Conservation (phyloP, 2,797 vertebrate species). For the Argya squamiceps region DNA sequence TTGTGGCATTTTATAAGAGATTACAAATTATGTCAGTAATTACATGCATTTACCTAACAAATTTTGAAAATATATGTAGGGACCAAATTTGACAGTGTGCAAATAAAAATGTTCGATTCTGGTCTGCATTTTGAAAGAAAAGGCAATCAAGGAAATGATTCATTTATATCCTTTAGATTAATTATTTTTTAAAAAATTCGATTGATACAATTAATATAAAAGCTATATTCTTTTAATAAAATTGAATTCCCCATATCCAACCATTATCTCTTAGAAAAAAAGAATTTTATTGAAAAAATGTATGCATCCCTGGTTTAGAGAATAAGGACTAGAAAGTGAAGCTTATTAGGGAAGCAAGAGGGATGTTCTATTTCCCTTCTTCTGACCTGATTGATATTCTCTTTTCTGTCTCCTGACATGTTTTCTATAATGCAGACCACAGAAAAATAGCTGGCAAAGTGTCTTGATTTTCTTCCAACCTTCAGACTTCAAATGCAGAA, state of each 20-base stretch:
- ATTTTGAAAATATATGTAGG: not conserved
- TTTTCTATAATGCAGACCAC: slow-evolving; percentile 10
- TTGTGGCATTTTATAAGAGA: not conserved
- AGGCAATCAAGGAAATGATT: not conserved
- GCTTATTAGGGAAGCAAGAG: not conserved
- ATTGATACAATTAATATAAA: not conserved
- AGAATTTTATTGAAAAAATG: not conserved
- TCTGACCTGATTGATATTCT: not conserved
- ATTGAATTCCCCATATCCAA: not conserved
- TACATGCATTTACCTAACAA: not conserved
- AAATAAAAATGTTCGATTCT: not conserved
- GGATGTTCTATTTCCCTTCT: not conserved
- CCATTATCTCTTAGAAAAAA: not conserved
- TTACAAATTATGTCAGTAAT: not conserved
- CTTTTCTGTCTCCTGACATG: not conserved
- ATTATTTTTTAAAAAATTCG: not conserved
- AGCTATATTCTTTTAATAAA: not conserved
- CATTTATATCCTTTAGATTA: not conserved
- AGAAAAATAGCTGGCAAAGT: slow-evolving; percentile 23
- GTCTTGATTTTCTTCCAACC: slow-evolving; percentile 29
- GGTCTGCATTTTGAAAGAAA: not conserved
- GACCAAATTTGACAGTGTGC: not conserved
- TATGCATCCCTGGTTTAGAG: not conserved
- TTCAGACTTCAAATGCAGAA: slow-evolving; percentile 25
- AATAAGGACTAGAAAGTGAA: not conserved